Percentiles rank a stretch among this genome's conserved stretches.
Conservation (phyloP, 2,888 invertebrate species). For the Hecatera dysodea region DNA sequence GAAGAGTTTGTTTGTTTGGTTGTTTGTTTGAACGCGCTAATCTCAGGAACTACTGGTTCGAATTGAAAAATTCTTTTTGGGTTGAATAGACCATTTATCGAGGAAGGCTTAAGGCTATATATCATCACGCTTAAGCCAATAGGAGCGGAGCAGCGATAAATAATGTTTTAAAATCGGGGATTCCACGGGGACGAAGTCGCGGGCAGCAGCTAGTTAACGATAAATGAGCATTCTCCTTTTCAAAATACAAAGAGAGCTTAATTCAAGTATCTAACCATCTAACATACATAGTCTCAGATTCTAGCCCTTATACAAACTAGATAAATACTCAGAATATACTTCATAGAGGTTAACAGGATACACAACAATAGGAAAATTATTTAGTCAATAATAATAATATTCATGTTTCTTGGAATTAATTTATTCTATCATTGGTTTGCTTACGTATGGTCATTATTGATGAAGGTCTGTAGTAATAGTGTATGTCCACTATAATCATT, state of each 20-base stretch:
- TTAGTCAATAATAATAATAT: conserved; percentile 39
- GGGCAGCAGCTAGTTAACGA: too few relatives aligned
- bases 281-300: neutral
- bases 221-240: neutral
- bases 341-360: conserved; percentile 20
- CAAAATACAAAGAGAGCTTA: neutral
- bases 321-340: conserved; percentile 1
- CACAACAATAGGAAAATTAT: conserved; percentile 53
- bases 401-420: conserved; percentile 62
- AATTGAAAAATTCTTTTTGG: too few relatives aligned
- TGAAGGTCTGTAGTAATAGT: conserved; percentile 46
- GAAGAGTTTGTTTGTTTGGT: too few relatives aligned
- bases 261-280: neutral
- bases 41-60: too few relatives aligned
- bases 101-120: too few relatives aligned
- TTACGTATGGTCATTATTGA: conserved; percentile 42
- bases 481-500: conserved; percentile 33
- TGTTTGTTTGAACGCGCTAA: too few relatives aligned
- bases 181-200: too few relatives aligned
- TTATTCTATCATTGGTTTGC: conserved; percentile 54
- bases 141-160: too few relatives aligned
- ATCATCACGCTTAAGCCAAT: too few relatives aligned
- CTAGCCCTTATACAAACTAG: neutral
- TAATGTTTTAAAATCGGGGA: too few relatives aligned
- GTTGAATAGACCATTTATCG: too few relatives aligned